Conservation (phyloP, 2,888 invertebrate species). For the Andrena fulva region DNA sequence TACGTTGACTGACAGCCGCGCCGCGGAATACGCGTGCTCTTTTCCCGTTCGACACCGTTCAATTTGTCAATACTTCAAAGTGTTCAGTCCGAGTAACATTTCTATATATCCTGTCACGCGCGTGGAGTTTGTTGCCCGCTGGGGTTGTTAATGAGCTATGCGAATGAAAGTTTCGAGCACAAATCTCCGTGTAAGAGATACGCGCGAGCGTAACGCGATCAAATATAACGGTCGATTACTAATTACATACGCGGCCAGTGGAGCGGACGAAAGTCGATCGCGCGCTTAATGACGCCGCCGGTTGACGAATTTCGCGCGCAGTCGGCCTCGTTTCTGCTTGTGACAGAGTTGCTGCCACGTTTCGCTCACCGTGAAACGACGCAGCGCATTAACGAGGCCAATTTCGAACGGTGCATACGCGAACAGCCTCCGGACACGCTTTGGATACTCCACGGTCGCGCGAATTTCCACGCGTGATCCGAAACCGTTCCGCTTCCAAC, state of each 20-base stretch:
- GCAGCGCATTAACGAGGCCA: conserved; percentile 66
- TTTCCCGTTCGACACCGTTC: not conserved
- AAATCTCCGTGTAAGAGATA: not conserved
- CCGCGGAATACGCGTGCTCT: not conserved
- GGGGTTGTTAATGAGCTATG: too few relatives aligned
- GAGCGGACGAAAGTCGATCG: conserved; percentile 54
- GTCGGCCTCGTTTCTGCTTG: conserved; percentile 39
- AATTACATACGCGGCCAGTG: conserved; percentile 10
- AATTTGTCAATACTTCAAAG: conserved; percentile 27
- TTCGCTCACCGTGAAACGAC: conserved; percentile 37
- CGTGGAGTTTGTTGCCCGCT: too few relatives aligned
- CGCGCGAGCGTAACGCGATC: not conserved
- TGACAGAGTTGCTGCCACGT: conserved; percentile 54
- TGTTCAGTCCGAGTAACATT: not conserved
- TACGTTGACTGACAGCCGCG: conserved; percentile 25
- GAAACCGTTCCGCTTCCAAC: not conserved
- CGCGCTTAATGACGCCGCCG: conserved; percentile 57
- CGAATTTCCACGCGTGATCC: not conserved
- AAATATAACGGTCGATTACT: conserved; percentile 20
- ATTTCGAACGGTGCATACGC: conserved; percentile 52
- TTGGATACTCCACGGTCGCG: not conserved
- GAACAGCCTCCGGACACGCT: not conserved
- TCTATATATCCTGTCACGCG: not conserved
- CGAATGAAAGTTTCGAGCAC: not conserved
- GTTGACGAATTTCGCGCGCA: conserved; percentile 57